Conservation (phyloP, 2,113 vertebrate genomes). For the Charina bottae region DNA sequence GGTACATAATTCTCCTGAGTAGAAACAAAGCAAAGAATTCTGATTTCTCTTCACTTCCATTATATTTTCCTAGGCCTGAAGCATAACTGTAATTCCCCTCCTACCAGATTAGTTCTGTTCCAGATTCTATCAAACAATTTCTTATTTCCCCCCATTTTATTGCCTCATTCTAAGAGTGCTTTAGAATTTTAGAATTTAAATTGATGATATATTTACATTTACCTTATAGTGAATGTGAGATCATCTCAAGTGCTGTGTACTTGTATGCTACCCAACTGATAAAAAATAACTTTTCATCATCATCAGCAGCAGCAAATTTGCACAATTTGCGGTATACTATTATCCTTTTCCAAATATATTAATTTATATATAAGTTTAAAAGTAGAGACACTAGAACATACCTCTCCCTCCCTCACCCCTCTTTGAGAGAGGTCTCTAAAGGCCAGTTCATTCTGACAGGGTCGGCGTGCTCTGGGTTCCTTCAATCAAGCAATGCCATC, state of each 20-base stretch:
- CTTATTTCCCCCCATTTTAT: not conserved
- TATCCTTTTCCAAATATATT: not conserved
- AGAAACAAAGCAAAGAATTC: not conserved
- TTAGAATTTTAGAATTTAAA: not conserved
- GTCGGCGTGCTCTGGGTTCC: not conserved
- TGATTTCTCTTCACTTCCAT: not conserved
- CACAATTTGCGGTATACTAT: not conserved
- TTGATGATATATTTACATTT: not conserved
- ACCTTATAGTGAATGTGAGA: not conserved
- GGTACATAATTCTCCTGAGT: not conserved
- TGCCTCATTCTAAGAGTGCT: not conserved
- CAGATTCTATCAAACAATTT: not conserved
- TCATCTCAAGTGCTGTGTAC: not conserved
- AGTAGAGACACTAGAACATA: not conserved
- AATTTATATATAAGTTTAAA: not conserved
- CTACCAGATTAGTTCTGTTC: not conserved
- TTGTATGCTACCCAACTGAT: not conserved
- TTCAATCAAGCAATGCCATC: not conserved
- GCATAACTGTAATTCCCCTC: not conserved
- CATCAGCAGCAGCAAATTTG: not conserved
- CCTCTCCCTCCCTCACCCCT: not conserved
- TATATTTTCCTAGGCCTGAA: not conserved
- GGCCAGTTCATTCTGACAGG: not conserved
- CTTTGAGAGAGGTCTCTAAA: not conserved
- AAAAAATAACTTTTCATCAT: not conserved